Conservation (phyloP, 2,113 vertebrate genomes). For the Fregata magnificens region DNA sequence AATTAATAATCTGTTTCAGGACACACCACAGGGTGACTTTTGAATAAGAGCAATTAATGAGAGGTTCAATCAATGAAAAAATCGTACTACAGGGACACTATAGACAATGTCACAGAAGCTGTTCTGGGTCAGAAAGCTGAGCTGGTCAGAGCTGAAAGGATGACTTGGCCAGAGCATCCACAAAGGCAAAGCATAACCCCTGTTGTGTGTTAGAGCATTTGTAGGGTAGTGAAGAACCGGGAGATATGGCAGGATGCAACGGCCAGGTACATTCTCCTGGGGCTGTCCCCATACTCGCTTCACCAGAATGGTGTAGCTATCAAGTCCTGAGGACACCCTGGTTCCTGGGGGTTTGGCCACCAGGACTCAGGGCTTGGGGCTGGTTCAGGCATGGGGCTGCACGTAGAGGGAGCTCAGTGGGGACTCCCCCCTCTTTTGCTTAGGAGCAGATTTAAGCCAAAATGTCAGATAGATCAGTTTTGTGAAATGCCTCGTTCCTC, state of each 20-base stretch:
- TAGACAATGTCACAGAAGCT: not conserved
- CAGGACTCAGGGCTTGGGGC: not conserved
- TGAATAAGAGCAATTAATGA: not conserved
- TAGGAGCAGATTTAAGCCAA: not conserved
- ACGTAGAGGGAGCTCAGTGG: not conserved
- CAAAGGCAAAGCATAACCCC: not conserved
- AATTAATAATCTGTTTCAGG: not conserved
- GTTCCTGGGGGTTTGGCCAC: not conserved
- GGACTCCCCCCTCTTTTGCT: not conserved
- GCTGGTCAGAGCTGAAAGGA: not conserved
- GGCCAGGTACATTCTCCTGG: not conserved
- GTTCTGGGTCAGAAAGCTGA: not conserved
- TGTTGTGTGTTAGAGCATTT: not conserved
- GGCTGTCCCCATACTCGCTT: fast-evolving
- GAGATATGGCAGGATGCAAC: not conserved
- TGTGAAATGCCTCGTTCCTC: not conserved
- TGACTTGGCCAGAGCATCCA: not conserved
- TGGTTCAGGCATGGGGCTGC: not conserved
- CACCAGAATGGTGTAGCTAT: not conserved
- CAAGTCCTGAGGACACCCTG: fast-evolving
- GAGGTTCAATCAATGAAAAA: not conserved
- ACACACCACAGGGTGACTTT: not conserved
- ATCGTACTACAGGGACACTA: not conserved
- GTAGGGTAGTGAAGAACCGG: fast-evolving
- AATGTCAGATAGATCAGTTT: not conserved